phyloP scores from a whole-genome alignment of 2,113 vertebrate genomes.

The Clupea harengus region DNA sequence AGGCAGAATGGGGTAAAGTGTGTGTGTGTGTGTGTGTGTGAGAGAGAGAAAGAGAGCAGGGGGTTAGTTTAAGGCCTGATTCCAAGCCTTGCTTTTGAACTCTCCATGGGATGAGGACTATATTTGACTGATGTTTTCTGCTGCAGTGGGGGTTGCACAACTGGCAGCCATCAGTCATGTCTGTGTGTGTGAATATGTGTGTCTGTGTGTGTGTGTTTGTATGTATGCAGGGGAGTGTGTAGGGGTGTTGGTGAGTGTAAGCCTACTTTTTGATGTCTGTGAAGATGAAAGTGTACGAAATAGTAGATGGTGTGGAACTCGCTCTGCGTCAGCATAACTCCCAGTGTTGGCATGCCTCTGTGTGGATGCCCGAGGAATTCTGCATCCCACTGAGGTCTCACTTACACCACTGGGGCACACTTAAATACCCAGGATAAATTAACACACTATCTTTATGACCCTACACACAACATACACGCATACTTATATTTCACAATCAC shows the following conservation, averaged over 20 bases:
- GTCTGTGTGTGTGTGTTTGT: background rate
- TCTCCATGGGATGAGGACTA: background rate
- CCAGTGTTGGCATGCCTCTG: slow-evolving; percentile 36
- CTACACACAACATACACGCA: slow-evolving; percentile 1
- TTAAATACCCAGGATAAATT: slow-evolving; percentile 1
- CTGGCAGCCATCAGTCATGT: slow-evolving; percentile 81
- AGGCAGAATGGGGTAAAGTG: background rate
- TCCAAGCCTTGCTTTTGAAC: background rate
- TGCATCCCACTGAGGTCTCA: background rate
- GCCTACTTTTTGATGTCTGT: slow-evolving; percentile 76
- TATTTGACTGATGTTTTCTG: slow-evolving; percentile 13
- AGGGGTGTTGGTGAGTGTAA: slow-evolving; percentile 5
- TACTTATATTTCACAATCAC: background rate
- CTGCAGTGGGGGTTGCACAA: slow-evolving; percentile 35
- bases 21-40: background rate
- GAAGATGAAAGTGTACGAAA: slow-evolving; percentile 85
- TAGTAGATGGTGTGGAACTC: slow-evolving; percentile 62
- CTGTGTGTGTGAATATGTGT: slow-evolving; percentile 16
- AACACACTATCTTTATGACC: slow-evolving; percentile 22
- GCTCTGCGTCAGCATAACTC: slow-evolving; percentile 37
- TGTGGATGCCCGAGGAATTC: slow-evolving; percentile 29
- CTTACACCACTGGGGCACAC: slow-evolving; percentile 26
- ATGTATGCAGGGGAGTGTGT: background rate
- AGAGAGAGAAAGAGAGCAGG: too few species aligned
- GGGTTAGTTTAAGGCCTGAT: too few species aligned